Base-by-base conservation (phyloP, 2,113 vertebrate genomes). In the Dicrurus megarhynchus region DNA sequence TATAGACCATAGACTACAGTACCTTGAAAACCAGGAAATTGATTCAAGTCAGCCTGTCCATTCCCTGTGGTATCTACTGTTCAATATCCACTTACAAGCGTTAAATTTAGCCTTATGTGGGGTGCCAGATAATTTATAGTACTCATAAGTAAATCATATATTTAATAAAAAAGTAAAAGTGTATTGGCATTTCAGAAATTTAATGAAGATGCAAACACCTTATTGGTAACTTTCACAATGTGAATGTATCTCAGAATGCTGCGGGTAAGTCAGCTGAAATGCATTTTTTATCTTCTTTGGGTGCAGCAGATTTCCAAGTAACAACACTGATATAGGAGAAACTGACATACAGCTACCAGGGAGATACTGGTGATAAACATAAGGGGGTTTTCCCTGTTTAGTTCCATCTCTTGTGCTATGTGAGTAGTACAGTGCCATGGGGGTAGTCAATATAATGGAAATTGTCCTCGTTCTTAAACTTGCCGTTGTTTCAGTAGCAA, bases 101-200 rank as follows among this genome's bases (percentile, higher is more conserved):
- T 41, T 93, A 95, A 64, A 95, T 89, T 93, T 97, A 55, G 75
- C 55, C 37, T 65, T 89, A 65, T 32, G 30, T 88, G 46, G 15
- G 22, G 56, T 83, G 33, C 24, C 73, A 91, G 63, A 46, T 86
- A 95, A 73, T 75, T 93, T 90, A 59, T 26, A 82, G 12, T 27
- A 53, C 78, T n/a, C 53, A 39, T 47, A 94, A 82, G 9, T 65
- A 84, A 95, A 81, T 61, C 16, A 14, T 18, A 64, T 11, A 65
- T 79, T 95, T 93, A 80, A 78, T 61, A 73, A n/a, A 64, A 75
- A 88, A 47, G 5, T 77, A 59, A 30, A 93, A 14, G 7, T 47
- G 3, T 65, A 79, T 80, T 64, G 63, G 11, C 27, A 83, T 85
- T 95, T 95, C 39, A 85, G 21, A 94, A 81, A 74, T 21, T 16